Evolutionary conservation across 2,113 vertebrate species (phyloP), one percentile per base, ranked within the genome.

Genomic region (Canis aureus): DNA sequence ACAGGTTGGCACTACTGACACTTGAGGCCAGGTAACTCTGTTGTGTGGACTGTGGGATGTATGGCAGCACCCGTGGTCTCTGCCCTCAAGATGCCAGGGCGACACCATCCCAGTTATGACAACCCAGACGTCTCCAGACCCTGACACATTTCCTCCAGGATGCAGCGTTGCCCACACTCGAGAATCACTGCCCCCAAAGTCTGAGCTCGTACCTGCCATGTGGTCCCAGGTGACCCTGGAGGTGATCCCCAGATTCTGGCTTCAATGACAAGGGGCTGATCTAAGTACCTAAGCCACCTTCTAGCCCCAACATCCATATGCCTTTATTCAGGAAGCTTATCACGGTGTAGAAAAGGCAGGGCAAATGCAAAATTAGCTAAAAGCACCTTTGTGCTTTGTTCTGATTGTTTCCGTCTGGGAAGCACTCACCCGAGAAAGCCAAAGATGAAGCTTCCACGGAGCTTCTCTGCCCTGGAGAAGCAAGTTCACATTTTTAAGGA

Each of bases 41-140:
- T 23, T 8, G 11, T 0, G 3, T 16, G 10, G 10, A 29, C 0
- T 7, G 3, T 1, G 51, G 5, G 0, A 1, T 1, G 0, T 9
- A 13, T 1, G 35, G 25, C 2, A 11, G 60, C 10, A 2, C 2
- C 23, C 10, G 27, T 8, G 32, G 9, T 13, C 51, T 71, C 51
- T 9, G 11, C 23, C n/a, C 49, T 74, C 38, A 15, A 7, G 59
- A 64, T 23, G 8, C 3, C 11, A 23, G 20, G 32, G 32, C 9
- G 23, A 17, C 4, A 20, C 10, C 11, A 8, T 23, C 43, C 43
- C 43, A 11, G 25, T n/a, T 2, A 11, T 64, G 51, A 9, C 12
- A 29, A 4, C 49, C 15, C 5, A 60, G 29, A 29, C 38, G 2
- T 60, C 92, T n/a, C 51, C 55, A 60, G 13, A 49, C 1, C 8